Conservation (phyloP, 2,888 invertebrate species). For the Cheilosia vernalis region DNA sequence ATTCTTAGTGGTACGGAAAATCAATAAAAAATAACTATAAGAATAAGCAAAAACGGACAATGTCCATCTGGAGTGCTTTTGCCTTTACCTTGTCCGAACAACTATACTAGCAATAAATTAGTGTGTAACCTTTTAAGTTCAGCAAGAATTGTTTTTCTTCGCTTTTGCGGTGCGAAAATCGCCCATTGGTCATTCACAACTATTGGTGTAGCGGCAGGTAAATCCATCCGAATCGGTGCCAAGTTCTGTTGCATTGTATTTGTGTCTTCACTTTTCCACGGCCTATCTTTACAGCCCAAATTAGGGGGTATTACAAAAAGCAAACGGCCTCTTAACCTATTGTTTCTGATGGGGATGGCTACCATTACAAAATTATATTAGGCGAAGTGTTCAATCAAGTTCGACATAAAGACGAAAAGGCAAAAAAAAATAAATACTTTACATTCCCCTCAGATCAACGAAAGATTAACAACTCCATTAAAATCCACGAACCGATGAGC, state of each 20-base stretch:
- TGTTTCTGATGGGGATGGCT: conserved; percentile 5
- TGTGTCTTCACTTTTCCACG: not conserved
- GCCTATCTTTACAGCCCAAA: not conserved
- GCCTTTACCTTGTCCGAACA: not conserved
- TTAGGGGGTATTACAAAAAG: conserved; percentile 19
- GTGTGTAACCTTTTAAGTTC: not conserved
- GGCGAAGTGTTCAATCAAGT: conserved; percentile 9
- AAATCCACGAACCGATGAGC: conserved; percentile 30
- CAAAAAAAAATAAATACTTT: not conserved
- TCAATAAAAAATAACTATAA: conserved; percentile 6
- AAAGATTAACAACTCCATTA: conserved; percentile 11
- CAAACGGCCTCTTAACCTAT: conserved; percentile 26
- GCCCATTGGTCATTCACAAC: conserved; percentile 11
- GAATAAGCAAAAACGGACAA: conserved; percentile 14
- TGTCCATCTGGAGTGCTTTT: not conserved
- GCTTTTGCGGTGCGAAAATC: conserved; percentile 3
- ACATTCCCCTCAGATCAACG: not conserved
- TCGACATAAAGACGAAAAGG: not conserved
- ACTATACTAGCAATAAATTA: conserved; percentile 15
- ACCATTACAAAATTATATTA: conserved; percentile 1
- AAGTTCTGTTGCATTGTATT: not conserved
- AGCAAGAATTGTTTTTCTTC: not conserved
- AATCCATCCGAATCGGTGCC: not conserved
- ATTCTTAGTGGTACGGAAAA: not conserved
- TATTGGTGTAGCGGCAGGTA: not conserved